Evolutionary conservation across 2,113 vertebrate genomes (phyloP), one percentile per base, ranked within the genome.

Genomic region (Tenrec ecaudatus): DNA sequence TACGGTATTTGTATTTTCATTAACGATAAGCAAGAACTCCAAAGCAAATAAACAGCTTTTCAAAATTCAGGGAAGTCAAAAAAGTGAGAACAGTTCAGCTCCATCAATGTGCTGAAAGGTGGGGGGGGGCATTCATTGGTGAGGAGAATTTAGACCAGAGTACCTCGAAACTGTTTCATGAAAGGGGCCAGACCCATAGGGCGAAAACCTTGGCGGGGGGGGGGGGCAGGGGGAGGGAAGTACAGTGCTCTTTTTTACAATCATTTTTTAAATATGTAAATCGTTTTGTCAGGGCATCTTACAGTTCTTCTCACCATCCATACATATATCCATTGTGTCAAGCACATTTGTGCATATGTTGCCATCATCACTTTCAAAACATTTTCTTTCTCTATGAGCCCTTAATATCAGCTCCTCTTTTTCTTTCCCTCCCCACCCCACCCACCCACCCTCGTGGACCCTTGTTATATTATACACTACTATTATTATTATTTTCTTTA

Each of bases 41-140:
- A 75, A 90, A 83, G 38, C 76, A 89, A 96, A 94, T 89, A 38
- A 87, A 90, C n/a, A 92, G 79, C 60, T 68, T 71, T 92, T 93
- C 80, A 85, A 80, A 90, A 43, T 88, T 69, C 81, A 53, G 47
- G 84, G 68, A 92, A 40, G 71, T 40, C 60, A 23, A 71, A 57
- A 68, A 87, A 29, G 40, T 77, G 80, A 31, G 79, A 84, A 58
- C 73, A 79, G 82, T 90, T 93, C 31, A 77, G 3, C 23, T 88
- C 84, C 40, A 64, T 81, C 68, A 64, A n/a, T 79, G 78, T 71
- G n/a, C 69, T 95, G 73, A 87, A 93, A 95, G 92, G 12, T 78
- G 20, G 19, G 93, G n/a, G 80, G 68, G 91, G 94, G 36, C 64
- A 88, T 89, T 92, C 88, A 79, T 76, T 90, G 47, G 2, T 53